Percentiles rank a stretch among this genome's conserved stretches.
These are phyloP conservation scores for Mizuhopecten yessoensis DNA, from an alignment of 1,140 invertebrate genomes.

Conservation along the genomic window DNA sequence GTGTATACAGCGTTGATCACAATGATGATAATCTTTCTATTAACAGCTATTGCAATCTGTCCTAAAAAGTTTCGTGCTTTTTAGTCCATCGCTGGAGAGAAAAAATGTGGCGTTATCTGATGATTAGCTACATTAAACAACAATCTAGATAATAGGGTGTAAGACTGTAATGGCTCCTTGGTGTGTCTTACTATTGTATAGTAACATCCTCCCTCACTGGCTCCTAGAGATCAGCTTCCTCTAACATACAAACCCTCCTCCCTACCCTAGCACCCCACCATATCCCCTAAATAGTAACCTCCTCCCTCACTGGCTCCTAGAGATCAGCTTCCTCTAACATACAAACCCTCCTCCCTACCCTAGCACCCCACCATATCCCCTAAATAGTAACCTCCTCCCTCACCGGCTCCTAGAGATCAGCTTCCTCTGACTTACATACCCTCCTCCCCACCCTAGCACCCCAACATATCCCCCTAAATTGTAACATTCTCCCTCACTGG, in stretches of 20 bases:
- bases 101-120: neutral
- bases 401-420: too few species aligned
- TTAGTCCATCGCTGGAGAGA: slow-evolving; percentile 15
- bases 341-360: too few species aligned
- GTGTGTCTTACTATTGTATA: neutral
- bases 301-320: neutral
- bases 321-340: too few species aligned
- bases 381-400: too few species aligned
- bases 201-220: neutral
- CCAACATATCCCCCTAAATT: too few species aligned
- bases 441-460: too few species aligned
- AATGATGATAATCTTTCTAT: slow-evolving; percentile 24
- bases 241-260: too few species aligned
- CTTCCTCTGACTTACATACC: too few species aligned
- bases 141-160: neutral
- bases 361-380: too few species aligned
- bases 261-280: too few species aligned
- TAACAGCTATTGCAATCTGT: slow-evolving; percentile 22
- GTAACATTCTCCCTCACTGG: too few species aligned
- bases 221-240: neutral
- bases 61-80: neutral
- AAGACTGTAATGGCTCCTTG: neutral
- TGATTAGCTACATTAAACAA: slow-evolving; percentile 21
- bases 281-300: too few species aligned
- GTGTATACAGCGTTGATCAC: neutral